A percentile compares a stretch with the other conserved stretches of the same genome.
phyloP scores from a whole-genome alignment of 2,113 vertebrate genomes.

The Micronisus gabar region DNA sequence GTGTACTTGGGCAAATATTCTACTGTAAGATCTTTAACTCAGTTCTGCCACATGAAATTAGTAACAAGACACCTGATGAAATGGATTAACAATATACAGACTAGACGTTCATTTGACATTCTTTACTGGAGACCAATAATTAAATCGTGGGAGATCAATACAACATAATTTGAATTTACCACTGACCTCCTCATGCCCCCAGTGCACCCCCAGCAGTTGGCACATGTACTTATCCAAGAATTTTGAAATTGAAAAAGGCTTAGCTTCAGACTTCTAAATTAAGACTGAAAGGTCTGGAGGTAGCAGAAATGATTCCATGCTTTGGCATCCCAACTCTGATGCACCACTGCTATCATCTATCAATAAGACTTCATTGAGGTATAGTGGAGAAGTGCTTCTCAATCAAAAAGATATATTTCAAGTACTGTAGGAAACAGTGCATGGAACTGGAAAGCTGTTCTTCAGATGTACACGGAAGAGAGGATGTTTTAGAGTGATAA shows the following conservation, averaged over 20 bases:
- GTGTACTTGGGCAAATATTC: neutral
- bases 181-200: neutral
- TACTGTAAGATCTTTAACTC: neutral
- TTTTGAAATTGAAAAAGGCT: slow-evolving; percentile 35
- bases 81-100: neutral
- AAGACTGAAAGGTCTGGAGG: neutral
- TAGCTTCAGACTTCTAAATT: slow-evolving; percentile 36
- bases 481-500: neutral
- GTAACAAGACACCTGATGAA: neutral
- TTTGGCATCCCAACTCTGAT: neutral
- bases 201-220: neutral
- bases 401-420: neutral
- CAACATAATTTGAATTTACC: neutral
- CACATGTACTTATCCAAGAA: slow-evolving; percentile 10
- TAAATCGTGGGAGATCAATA: neutral
- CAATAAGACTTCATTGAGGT: slow-evolving; percentile 31
- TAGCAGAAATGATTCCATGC: neutral
- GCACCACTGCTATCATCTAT: neutral
- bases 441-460: neutral
- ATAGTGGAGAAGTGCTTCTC: neutral
- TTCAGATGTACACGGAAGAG: neutral
- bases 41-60: neutral
- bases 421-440: neutral
- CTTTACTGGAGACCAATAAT: neutral
- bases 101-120: neutral